Base-by-base conservation (phyloP, 2,888 invertebrate species). In the Netelia virgata region DNA sequence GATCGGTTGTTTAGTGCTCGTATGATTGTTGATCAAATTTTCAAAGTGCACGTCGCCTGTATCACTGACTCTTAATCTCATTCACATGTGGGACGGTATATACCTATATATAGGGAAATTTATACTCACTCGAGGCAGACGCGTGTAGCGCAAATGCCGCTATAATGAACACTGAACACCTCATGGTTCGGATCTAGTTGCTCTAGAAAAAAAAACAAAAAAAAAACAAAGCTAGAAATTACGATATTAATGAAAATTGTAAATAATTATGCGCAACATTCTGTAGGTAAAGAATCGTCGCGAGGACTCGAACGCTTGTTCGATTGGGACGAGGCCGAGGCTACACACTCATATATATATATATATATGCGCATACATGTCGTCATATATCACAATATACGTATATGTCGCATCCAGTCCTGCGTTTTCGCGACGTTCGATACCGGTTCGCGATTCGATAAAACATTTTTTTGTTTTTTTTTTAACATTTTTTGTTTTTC, bases 81-180 rank as follows among this genome's bases (percentile, higher is more conserved):
- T 6, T 50, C 20, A 69, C 36, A 76, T 74, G 59, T 80, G 72
- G 57, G 16, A 10, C 23, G 16, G 6, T 16, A 61, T 76, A 83
- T 79, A n/a, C 64, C 18, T 41, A 57, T 70, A 9, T 41, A 14
- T 23, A 47, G 28, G 20, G 64, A 82, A 66, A 73, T 81, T 86
- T 85, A 76, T 86, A 91, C 92, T 92, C 86, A 93, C 93, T 90
- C 88, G 91, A 85, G 77, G 91, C 91, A 79, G 91, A 89, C 75
- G 89, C 89, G 63, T 90, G 90, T 64, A 92, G 88, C 81, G 89
- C 87, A 64, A 92, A 84, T 47, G 88, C 89, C 81, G 87, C 88
- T 63, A 91, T 69, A 81, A 92, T 88, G 85, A 89, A 91, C 85
- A 89, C 86, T 81, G 87, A 87, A 80, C 88, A 86, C 89, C 86